Conservation (phyloP, 2,888 invertebrate species). For the Drosophila prostipennis region DNA sequence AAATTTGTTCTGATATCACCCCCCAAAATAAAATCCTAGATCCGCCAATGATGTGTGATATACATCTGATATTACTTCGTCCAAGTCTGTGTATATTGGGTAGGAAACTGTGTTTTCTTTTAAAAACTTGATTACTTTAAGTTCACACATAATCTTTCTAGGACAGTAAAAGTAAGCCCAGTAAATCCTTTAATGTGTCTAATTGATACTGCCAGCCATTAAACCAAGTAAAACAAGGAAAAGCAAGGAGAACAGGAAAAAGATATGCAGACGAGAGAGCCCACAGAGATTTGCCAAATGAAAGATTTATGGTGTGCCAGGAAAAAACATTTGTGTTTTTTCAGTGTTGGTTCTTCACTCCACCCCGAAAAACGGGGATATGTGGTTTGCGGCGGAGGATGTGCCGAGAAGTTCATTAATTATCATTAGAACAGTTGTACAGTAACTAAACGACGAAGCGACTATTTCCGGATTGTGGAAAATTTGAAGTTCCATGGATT, state of each 20-base stretch:
- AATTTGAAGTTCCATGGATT: constrained; percentile 20
- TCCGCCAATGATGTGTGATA: no score
- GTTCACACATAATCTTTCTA: constrained; percentile 54
- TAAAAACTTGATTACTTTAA: constrained; percentile 42
- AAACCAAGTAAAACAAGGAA: constrained; percentile 35
- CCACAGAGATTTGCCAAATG: constrained; percentile 61
- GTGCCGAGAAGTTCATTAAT: constrained; percentile 79
- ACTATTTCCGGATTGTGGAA: constrained; percentile 44
- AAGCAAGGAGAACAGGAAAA: no score
- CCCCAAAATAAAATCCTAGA: no score
- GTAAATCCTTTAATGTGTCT: constrained; percentile 72
- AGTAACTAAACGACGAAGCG: constrained; percentile 71
- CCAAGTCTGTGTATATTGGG: no score
- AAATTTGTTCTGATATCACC: no score
- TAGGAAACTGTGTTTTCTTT: background rate
- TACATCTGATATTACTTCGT: no score
- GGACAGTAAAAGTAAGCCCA: constrained; percentile 21
- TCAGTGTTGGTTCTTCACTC: constrained; percentile 55
- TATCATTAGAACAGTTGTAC: constrained; percentile 81
- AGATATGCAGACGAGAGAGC: constrained; percentile 9
- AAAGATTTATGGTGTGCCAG: constrained; percentile 74
- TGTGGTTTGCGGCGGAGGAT: constrained; percentile 60
- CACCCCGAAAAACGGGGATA: constrained; percentile 18
- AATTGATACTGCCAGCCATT: constrained; percentile 73
- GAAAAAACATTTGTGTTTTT: constrained; percentile 67